Conservation (phyloP, 2,113 vertebrate genomes). For the Riparia riparia region DNA sequence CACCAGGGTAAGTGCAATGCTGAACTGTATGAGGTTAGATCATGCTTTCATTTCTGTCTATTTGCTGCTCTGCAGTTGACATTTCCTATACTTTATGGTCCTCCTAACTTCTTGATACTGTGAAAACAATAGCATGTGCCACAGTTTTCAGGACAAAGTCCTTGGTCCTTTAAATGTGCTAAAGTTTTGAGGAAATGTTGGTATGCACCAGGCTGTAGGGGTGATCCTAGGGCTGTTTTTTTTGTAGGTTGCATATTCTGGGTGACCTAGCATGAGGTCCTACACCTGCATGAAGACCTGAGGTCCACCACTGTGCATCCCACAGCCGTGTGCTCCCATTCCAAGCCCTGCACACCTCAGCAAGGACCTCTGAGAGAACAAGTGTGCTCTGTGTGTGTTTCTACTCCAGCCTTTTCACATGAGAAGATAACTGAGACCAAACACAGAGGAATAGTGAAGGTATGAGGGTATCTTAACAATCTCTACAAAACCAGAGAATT, state of each 20-base stretch:
- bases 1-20: not conserved
- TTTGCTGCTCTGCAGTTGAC: not conserved
- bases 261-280: not conserved
- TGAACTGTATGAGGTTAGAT: not conserved
- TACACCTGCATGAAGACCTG: not conserved
- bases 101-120: not conserved
- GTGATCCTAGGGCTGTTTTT: not conserved
- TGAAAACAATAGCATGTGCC: not conserved
- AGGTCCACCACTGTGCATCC: not conserved
- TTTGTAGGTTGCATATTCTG: not conserved
- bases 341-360: not conserved
- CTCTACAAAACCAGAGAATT: not conserved
- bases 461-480: not conserved
- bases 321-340: not conserved
- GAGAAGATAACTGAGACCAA: not conserved
- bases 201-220: not conserved
- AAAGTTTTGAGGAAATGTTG: not conserved
- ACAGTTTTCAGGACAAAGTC: not conserved
- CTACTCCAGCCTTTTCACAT: not conserved
- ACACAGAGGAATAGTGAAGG: not conserved
- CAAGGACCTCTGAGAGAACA: not conserved
- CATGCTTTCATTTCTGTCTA: not conserved
- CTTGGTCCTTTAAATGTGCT: not conserved
- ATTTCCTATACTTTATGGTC: not conserved
- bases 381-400: not conserved